Evolutionary conservation across 53 echinoderm and acorn worm genomes (phyloP), one percentile per base, ranked within the genome.

Genomic region (Astropecten irregularis): DNA sequence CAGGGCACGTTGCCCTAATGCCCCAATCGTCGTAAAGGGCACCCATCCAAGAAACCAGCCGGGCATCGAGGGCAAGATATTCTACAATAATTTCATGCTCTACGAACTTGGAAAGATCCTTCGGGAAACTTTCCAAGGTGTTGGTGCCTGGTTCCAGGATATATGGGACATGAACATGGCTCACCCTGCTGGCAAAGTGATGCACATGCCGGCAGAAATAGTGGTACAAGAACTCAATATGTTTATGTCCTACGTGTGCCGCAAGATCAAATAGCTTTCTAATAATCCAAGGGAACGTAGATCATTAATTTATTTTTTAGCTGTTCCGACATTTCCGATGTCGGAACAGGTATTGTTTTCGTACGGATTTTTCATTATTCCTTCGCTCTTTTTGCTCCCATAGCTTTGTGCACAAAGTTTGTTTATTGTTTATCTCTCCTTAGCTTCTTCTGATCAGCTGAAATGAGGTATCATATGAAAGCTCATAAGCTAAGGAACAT

Each of bases 111-210:
- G 91, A 39, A 25, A 73, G 21, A 85, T 83, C n/a, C 39, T 93
- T 44, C 66, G 93, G 48, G 88, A 69, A 26, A 61, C 82, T 8
- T 91, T 93, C 69, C 27, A 18, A 9, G 71, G 42, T 13, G 81
- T 74, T 47, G 66, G 74, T 4, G 82, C 91, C 33, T 73, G 63
- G 9, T 83, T 90, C 19, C 59, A 90, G 23, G 90, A 93, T 34
- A 88, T 88, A 19, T 93, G 93, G 93, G 84, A 91, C 32, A 93
- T 90, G 90, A 85, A 88, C 0, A 26, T 62, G 0, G 60, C 72
- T 6, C 84, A 81, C 39, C 71, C 22, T 0, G 50, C 73, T 14
- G 28, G n/a, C n/a, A 85, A 91, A 60, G 59, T 25, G 0, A 71
- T 93, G 33, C 93, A 93, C 54, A 90, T 90, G 3, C 47, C 31